These are phyloP conservation scores for Heterotilapia buettikoferi DNA, from an alignment of 2,113 vertebrate genomes.

Conservation along the genomic window DNA sequence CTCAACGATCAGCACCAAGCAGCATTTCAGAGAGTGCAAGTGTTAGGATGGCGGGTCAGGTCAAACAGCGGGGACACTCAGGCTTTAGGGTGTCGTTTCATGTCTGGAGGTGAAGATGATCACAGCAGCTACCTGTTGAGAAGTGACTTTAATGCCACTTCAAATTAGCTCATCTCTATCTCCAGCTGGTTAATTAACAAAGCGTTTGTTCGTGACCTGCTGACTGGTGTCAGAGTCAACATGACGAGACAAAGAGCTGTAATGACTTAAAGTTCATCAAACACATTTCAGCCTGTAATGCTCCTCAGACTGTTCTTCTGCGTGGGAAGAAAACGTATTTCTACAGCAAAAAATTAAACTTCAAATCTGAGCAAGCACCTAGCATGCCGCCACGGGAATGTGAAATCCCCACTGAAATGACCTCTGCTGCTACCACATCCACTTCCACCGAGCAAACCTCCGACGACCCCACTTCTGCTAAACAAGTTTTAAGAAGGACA, in stretches of 20 bases:
- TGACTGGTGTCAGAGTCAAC: not conserved
- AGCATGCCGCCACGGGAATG: not conserved
- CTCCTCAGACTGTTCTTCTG: not conserved
- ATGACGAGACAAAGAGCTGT: not conserved
- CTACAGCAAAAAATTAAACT: not conserved
- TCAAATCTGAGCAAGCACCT: not conserved
- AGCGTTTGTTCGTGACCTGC: conserved; percentile 11
- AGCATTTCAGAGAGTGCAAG: not conserved
- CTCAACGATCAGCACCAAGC: not conserved
- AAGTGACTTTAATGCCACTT: conserved; percentile 18
- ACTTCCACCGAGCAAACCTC: not conserved
- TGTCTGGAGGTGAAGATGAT: not conserved
- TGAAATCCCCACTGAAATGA: not conserved
- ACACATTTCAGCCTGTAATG: not conserved
- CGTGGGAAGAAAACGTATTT: not conserved
- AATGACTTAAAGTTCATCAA: not conserved
- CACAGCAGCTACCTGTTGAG: conserved; percentile 22
- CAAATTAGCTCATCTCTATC: not conserved
- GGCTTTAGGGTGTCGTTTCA: not conserved
- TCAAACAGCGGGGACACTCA: not conserved
- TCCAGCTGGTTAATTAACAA: conserved; percentile 14
- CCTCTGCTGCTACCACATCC: not conserved
- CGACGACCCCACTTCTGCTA: not conserved
- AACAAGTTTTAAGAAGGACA: not conserved
- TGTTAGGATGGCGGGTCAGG: not conserved